Percentiles rank a stretch among this genome's conserved stretches.
Evolutionary conservation across 2,797 vertebrate species (phyloP).

Genomic region (Spatula versicolor): DNA sequence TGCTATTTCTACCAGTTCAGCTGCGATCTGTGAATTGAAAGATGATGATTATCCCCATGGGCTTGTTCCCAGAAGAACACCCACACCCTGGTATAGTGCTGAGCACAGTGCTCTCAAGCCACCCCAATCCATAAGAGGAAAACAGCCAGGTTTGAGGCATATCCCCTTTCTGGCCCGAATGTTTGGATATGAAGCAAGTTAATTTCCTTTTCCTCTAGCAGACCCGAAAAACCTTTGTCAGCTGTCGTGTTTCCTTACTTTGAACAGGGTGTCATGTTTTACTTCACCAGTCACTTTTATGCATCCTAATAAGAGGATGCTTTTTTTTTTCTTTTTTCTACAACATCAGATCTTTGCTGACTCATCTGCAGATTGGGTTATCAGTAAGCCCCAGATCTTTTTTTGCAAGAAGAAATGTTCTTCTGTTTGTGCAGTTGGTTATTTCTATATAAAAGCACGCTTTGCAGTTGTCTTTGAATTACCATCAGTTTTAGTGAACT

Average conservation of each 20-base stretch:
- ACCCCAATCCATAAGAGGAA: fast-evolving
- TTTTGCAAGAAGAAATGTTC: neutral
- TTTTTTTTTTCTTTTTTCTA: neutral
- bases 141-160: neutral
- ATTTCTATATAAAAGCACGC: neutral
- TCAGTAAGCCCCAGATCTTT: neutral
- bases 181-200: neutral
- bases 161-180: neutral
- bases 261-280: neutral
- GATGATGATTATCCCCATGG: neutral
- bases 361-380: neutral
- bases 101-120: fast-evolving
- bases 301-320: fast-evolving
- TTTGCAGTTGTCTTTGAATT: neutral
- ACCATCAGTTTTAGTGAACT: neutral
- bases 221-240: neutral
- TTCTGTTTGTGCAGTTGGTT: neutral
- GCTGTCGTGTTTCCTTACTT: neutral
- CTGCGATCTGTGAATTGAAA: neutral
- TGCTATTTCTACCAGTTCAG: neutral
- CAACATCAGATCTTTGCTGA: neutral
- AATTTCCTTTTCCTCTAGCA: neutral
- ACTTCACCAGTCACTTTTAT: neutral
- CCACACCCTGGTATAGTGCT: neutral
- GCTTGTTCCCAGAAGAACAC: neutral